Evolutionary conservation across 2,797 vertebrate genomes (phyloP).

Genomic region (Ateles fusciceps): DNA sequence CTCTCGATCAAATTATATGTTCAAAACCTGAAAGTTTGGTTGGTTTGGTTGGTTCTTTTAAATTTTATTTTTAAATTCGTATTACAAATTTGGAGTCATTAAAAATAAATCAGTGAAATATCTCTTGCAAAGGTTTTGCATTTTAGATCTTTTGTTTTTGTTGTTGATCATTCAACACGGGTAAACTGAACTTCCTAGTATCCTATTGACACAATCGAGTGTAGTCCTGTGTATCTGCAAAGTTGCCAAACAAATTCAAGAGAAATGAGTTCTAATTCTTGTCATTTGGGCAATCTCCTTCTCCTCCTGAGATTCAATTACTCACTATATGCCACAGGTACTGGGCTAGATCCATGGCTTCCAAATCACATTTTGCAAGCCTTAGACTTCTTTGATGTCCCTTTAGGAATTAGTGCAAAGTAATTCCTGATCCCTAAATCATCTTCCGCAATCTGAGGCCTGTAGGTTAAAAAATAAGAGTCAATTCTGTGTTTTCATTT

Average conservation of each 20-base stretch:
- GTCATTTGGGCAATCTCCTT: not conserved
- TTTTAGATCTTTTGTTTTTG: not conserved
- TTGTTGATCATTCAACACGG: not conserved
- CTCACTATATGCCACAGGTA: not conserved
- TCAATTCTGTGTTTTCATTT: not conserved
- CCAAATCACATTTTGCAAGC: not conserved
- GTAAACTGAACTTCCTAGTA: not conserved
- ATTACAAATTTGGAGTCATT: not conserved
- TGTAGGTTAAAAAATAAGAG: not conserved
- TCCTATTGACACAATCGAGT: not conserved
- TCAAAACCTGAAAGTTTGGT: not conserved
- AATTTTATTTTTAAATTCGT: not conserved
- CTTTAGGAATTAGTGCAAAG: not conserved
- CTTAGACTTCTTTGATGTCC: not conserved
- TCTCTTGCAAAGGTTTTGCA: not conserved
- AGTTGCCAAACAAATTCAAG: not conserved
- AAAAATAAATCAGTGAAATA: not conserved
- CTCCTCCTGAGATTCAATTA: not conserved
- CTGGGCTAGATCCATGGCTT: not conserved
- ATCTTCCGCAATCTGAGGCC: not conserved
- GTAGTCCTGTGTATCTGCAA: not conserved
- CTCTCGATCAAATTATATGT: not conserved
- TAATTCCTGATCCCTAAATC: not conserved
- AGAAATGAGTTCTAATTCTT: not conserved
- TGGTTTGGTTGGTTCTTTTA: not conserved